A percentile compares a stretch with the other conserved stretches of the same genome.
phyloP scores from a whole-genome alignment of 2,797 vertebrate genomes.

The Silurus aristotelis region DNA sequence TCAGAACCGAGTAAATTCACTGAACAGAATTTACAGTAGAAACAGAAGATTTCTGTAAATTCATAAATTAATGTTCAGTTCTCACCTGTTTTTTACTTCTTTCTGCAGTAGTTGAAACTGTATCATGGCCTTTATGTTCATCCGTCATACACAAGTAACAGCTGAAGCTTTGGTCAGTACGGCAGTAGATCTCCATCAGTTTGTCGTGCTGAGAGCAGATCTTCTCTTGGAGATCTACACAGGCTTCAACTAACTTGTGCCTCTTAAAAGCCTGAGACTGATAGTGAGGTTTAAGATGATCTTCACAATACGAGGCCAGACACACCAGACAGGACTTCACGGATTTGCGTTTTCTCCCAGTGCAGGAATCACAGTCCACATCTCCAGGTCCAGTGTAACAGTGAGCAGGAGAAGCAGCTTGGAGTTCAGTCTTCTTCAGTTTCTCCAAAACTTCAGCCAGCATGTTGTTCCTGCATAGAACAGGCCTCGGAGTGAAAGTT shows the following conservation, averaged over 20 bases:
- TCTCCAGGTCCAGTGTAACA: neutral
- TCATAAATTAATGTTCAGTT: no score
- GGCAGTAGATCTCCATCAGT: neutral
- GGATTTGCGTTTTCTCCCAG: neutral
- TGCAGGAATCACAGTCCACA: slow-evolving; percentile 5
- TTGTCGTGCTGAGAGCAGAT: neutral
- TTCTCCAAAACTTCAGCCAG: neutral
- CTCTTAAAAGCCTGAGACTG: neutral
- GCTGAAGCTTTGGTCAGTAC: neutral
- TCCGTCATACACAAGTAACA: neutral
- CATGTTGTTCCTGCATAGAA: neutral
- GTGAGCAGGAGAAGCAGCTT: neutral
- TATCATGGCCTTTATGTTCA: neutral
- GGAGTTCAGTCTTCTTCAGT: neutral
- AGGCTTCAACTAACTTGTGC: neutral
- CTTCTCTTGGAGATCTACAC: slow-evolving; percentile 1
- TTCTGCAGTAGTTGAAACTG: neutral
- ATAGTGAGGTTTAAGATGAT: slow-evolving; percentile 5
- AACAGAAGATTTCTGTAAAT: no score
- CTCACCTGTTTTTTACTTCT: neutral
- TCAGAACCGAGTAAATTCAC: no score
- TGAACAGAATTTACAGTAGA: no score
- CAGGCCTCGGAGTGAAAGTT: neutral
- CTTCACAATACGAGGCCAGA: neutral
- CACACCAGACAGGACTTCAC: neutral